Conservation (phyloP, 2,113 vertebrate genomes). For the Oceanites oceanicus region DNA sequence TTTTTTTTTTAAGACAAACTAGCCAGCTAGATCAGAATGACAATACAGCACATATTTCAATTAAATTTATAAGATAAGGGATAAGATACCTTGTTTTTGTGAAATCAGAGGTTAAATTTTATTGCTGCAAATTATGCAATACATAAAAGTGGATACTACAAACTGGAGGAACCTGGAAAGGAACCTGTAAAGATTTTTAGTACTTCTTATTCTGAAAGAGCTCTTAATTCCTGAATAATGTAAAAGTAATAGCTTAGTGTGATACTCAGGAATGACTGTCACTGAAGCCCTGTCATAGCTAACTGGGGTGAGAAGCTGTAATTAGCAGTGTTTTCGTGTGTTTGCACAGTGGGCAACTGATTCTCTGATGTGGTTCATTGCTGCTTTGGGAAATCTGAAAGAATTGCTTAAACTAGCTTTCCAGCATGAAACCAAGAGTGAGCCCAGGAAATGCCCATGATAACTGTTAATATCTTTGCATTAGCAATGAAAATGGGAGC, state of each 20-base stretch:
- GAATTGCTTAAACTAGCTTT: not conserved
- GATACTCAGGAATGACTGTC: not conserved
- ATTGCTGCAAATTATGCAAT: not conserved
- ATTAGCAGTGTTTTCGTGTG: conserved; percentile 14
- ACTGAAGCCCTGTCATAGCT: not conserved
- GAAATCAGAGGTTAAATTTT: not conserved
- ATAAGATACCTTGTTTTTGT: not conserved
- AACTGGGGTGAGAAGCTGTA: conserved; percentile 4
- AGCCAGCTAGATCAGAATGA: not conserved
- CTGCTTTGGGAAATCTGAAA: conserved; percentile 3
- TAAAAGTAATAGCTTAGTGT: not conserved
- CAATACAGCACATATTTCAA: not conserved
- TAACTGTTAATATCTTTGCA: not conserved
- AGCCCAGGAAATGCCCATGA: not conserved
- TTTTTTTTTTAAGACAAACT: not conserved
- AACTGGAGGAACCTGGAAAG: not conserved
- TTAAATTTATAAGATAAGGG: not conserved
- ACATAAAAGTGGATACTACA: not conserved
- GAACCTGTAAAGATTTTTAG: not conserved
- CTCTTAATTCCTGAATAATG: conserved; percentile 16
- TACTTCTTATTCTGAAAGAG: not conserved
- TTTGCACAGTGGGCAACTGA: not conserved
- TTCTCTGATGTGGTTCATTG: not conserved
- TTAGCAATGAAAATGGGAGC: not conserved
- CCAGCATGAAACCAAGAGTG: not conserved